phyloP scores from a whole-genome alignment of 2,113 vertebrate species.

The Guaruba guarouba region DNA sequence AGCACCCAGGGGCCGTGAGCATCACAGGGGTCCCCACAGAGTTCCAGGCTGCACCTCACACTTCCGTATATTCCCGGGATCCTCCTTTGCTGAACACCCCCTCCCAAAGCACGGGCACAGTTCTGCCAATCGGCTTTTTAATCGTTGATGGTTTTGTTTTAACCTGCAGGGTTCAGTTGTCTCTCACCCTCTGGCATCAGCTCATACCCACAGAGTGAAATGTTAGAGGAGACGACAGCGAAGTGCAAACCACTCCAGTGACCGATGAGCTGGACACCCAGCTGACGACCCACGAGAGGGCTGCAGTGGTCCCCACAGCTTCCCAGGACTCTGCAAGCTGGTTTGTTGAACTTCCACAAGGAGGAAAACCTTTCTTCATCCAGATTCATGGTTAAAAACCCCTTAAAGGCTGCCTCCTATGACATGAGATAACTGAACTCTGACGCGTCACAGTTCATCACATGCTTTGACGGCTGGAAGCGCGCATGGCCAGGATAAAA shows the following conservation, averaged over 20 bases:
- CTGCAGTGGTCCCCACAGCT: neutral
- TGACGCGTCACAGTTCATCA: neutral
- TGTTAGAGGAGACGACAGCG: accelerated
- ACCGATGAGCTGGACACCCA: neutral
- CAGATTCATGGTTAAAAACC: neutral
- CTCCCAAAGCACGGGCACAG: neutral
- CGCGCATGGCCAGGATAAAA: accelerated
- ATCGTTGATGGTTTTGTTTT: neutral
- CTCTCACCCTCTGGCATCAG: neutral
- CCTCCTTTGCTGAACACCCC: neutral
- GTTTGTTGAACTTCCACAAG: neutral
- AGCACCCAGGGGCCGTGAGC: neutral
- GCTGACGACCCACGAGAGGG: neutral
- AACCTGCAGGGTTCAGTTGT: neutral
- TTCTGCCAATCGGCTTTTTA: neutral
- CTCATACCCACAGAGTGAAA: neutral
- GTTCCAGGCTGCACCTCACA: neutral
- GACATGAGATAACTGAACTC: neutral
- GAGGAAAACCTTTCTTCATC: neutral
- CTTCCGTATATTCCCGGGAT: accelerated
- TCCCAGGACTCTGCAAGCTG: neutral
- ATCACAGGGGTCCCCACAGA: neutral
- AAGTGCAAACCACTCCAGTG: neutral
- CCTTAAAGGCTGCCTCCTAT: neutral
- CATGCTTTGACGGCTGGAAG: neutral